Base-by-base conservation (phyloP, 2,888 invertebrate genomes). In the Clistopyga incitator region DNA sequence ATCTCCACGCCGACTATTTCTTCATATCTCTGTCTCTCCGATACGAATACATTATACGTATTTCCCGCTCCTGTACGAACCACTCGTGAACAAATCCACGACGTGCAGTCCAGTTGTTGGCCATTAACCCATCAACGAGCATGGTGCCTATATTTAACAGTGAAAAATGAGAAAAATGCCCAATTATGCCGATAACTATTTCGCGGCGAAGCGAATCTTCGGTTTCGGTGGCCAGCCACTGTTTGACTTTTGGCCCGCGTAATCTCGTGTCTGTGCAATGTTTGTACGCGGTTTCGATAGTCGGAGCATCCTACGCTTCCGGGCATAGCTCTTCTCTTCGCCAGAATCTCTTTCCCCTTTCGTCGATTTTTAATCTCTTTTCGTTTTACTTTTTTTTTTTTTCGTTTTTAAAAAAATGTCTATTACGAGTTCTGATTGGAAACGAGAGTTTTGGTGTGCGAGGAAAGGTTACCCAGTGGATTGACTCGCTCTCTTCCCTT, bases 401-500 rank as follows among this genome's bases (percentile, higher is more conserved):
- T 25, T 29, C 2, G 29, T 29, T 29, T 50, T 25, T 8, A 20
- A n/a, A 81, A 67, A 67, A 61, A 71, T 23, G 70, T 20, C 78
- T 56, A 70, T 78, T 78, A 78, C 74, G 70, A 78, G 68, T 78
- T 78, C 68, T 82, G 82, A 82, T 78, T 82, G 78, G 82, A 78
- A 82, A 75, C 78, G 75, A 68, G 70, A 75, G 82, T 65, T 75
- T 82, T 75, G 68, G 65, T 76, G 45, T 52, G 52, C 54, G 77
- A 50, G 45, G 42, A 82, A 82, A 82, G 74, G 75, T 82, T 71
- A 59, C 50, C 59, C 59, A 47, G 59, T 45, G 56, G 56, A 77
- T 81, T 56, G 68, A 75, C 61, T 68, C 45, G 47, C 20, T 65
- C 29, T 45, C 50, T 20, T 67, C 61, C 54, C 56, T 67, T 54